Base-by-base conservation (phyloP, 1,140 invertebrate genomes). In the Drosophila navojoa region DNA sequence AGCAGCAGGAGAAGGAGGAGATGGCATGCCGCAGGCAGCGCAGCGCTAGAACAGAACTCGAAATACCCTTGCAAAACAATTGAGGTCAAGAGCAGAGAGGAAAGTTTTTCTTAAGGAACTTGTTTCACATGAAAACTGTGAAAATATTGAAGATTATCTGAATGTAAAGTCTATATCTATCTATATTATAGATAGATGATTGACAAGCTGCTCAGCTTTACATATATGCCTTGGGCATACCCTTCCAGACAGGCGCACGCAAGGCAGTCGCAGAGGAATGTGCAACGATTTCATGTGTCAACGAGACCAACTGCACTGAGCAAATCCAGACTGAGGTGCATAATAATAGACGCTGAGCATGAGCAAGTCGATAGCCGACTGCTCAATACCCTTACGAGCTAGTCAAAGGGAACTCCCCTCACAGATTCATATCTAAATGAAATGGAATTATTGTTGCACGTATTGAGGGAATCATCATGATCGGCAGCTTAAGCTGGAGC, bases 281-380 rank as follows among this genome's bases (percentile, higher is more conserved):
- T 69, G 66, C 66, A 69, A 54, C 66, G 49, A 69, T 69, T 69
- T 69, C 58, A 62, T 69, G 58, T 69, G 66, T 69, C 66, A 69
- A 62, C 66, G 50, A 15, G 25, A 44, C 19, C 19, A 22, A 22
- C 19, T 22, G 19, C 19, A 22, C 19, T 2, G 19, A 38, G 59
- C 52, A 70, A 77, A 59, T 70, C 64, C 64, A 63, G 49, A 38
- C 47, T 71, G 68, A 29, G 32, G 44, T 52, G 67, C 61, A 76
- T 67, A 64, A 67, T 73, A 73, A 57, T 67, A 66, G 63, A 44
- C 57, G 32, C 32, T 55, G 50, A 27, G 44, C 11, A n/a, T 40
- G 40, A 1, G 42, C 13, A 16, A 44, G 4, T 15, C 0, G 35
- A 2, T 38, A 38, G 15, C 16, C 61, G 50, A 50, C 44, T 55